phyloP scores from a whole-genome alignment of 2,888 invertebrate species.

The Sisyra nigra region DNA sequence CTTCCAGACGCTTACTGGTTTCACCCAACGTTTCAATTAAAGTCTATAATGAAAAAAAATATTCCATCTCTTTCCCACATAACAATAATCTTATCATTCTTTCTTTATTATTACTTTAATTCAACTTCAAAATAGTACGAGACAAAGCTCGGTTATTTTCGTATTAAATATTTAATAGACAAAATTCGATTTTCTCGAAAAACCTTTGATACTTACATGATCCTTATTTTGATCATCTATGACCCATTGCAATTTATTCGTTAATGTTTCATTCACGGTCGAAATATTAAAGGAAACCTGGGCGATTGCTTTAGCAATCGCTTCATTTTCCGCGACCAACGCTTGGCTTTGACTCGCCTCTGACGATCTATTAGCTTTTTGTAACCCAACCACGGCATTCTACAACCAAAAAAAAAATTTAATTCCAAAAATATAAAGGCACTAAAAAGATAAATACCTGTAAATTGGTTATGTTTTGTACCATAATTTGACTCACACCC shows the following conservation, averaged over 20 bases:
- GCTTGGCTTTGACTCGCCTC: slow-evolving; percentile 11
- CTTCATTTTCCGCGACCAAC: slow-evolving; percentile 22
- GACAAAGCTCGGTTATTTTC: too few relatives aligned
- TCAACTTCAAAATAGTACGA: too few relatives aligned
- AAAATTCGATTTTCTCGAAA: too few relatives aligned
- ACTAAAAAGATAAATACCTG: slow-evolving; percentile 14
- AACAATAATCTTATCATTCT: too few relatives aligned
- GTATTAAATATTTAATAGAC: too few relatives aligned
- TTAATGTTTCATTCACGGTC: slow-evolving; percentile 26
- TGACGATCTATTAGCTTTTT: neutral
- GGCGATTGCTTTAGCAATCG: slow-evolving; percentile 21
- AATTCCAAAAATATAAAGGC: neutral
- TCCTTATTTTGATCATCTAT: slow-evolving; percentile 26
- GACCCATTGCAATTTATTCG: slow-evolving; percentile 25
- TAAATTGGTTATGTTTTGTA: slow-evolving; percentile 16
- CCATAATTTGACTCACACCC: slow-evolving; percentile 12
- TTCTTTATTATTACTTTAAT: too few relatives aligned
- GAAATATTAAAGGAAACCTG: slow-evolving; percentile 25
- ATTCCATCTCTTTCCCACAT: too few relatives aligned
- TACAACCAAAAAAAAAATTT: neutral
- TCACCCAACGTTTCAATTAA: slow-evolving; percentile 24
- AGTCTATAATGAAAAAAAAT: slow-evolving; percentile 20
- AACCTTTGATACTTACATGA: slow-evolving; percentile 26
- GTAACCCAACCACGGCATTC: neutral
- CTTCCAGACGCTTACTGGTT: slow-evolving; percentile 24